Base-by-base conservation (phyloP, 2,888 invertebrate species). In the Dione juno region DNA sequence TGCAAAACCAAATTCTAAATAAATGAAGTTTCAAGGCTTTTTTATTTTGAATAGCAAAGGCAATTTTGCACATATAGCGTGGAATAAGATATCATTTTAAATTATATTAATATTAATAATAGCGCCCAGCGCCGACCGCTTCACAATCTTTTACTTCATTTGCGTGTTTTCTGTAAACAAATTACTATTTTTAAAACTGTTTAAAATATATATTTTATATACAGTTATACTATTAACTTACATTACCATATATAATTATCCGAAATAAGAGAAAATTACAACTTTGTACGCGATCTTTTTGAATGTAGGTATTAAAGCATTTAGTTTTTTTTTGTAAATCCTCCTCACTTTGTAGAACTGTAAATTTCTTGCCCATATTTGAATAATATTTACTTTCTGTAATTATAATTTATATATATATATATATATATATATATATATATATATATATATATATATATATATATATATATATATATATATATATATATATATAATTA, bases 231-330 rank as follows among this genome's bases (percentile, higher is more conserved):
- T 61, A 35, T 61, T 61, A 61, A 61, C 45, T 61, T 61, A 11
- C 45, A 61, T 61, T 61, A 61, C 35, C 61, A 61, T 61, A 61
- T n/a, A 21, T 61, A 61, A 61, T 61, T 61, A 61, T 61, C 16
- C 6, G 14, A 61, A 61, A 57, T 57, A 57, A 57, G 35, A 37
- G 35, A 5, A 57, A 57, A 61, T 45, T 40, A 57, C 57, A 16
- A 40, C 10, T 40, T 40, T 45, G n/a, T 45, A 35, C 45, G 11
- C 61, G 35, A 40, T 57, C 37, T 16, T 35, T 28, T 28, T 28
- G 5, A 28, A 28, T 28, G 28, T 28, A 28, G 45, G 45, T 14
- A 61, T n/a, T n/a, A 45, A 45, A 61, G 45, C 45, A 11, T 11
- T 35, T 35, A 16, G n/a, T 35, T 45, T 61, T 28, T 45, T 35